Evolutionary conservation across 1,140 invertebrate species (phyloP).

Genomic region (Drosophila quadrilineata): DNA sequence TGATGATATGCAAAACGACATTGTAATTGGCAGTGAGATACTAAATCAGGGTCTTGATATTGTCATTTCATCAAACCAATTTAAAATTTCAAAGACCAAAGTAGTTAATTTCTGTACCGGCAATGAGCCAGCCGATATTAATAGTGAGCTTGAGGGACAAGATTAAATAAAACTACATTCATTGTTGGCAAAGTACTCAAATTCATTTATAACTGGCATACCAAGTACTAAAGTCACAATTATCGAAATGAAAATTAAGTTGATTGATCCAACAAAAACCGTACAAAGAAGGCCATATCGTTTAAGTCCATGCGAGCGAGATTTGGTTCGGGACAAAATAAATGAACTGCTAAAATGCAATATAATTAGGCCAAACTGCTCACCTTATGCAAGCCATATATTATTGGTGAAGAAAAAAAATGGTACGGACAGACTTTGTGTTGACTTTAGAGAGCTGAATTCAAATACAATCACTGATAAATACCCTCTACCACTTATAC

Average conservation of each 20-base stretch:
- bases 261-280: no score
- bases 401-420: no score
- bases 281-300: conserved; percentile 21
- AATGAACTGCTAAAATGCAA: conserved; percentile 2
- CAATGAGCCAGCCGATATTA: neutral
- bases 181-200: no score
- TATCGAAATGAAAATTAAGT: no score
- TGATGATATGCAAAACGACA: conserved; percentile 32
- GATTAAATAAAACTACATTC: no score
- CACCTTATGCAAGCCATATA: no score
- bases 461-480: conserved; percentile 15
- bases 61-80: conserved; percentile 23
- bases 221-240: no score
- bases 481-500: conserved; percentile 26
- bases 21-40: conserved; percentile 34
- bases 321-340: conserved; percentile 19
- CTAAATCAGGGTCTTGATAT: conserved; percentile 32
- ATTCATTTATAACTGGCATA: no score
- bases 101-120: no score
- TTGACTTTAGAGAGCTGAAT: conserved; percentile 10
- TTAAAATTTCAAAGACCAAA: no score
- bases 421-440: no score
- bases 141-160: conserved; percentile 7
- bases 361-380: no score
- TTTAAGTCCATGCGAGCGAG: conserved; percentile 6